These are phyloP conservation scores for Choreutis nemorana DNA, from an alignment of 2,888 invertebrate genomes.

Conservation along the genomic window DNA sequence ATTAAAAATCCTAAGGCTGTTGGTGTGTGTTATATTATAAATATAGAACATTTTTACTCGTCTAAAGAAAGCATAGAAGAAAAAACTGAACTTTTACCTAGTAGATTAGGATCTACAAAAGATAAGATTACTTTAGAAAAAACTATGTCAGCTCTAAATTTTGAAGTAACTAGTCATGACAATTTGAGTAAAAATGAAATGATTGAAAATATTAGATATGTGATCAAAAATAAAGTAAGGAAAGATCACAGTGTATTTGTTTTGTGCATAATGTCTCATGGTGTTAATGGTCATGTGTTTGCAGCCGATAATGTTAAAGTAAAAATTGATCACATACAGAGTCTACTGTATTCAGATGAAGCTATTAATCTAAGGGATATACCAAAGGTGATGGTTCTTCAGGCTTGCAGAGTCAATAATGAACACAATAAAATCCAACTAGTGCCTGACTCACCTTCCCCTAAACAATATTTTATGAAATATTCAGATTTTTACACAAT, in stretches of 20 bases:
- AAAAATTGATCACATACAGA: slow-evolving; percentile 43
- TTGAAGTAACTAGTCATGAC: slow-evolving; percentile 30
- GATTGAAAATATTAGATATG: slow-evolving; percentile 30
- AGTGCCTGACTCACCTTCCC: slow-evolving; percentile 31
- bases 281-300: slow-evolving; percentile 44
- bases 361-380: slow-evolving; percentile 28
- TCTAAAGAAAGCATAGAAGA: slow-evolving; percentile 35
- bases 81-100: no score
- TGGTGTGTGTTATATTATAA: slow-evolving; percentile 49
- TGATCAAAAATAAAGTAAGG: slow-evolving; percentile 25
- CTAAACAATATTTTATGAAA: slow-evolving; percentile 20
- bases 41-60: slow-evolving; percentile 47
- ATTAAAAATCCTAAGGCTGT: slow-evolving; percentile 37
- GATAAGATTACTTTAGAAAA: slow-evolving; percentile 31
- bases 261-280: slow-evolving; percentile 52
- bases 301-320: slow-evolving; percentile 49
- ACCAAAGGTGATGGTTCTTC: slow-evolving; percentile 47
- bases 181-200: slow-evolving; percentile 36
- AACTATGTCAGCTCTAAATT: slow-evolving; percentile 41
- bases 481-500: slow-evolving; percentile 45
- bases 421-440: no score
- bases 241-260: slow-evolving; percentile 45
- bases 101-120: slow-evolving; percentile 32
- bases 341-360: slow-evolving; percentile 37
- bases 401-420: slow-evolving; percentile 43